phyloP scores from a whole-genome alignment of 2,113 vertebrate species.

The Pardalotus punctatus region DNA sequence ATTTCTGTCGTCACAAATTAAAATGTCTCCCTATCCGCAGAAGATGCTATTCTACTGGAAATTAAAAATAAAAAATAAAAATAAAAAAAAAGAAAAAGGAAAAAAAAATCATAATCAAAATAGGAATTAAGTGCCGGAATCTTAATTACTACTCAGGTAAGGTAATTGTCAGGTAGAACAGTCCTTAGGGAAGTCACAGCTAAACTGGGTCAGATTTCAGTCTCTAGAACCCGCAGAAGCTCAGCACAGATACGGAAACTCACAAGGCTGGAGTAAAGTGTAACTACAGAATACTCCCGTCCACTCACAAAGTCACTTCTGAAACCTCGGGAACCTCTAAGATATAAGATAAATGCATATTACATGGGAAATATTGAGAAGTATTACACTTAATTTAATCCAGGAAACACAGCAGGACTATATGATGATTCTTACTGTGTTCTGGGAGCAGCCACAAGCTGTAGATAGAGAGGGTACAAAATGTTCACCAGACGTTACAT shows the following conservation, averaged over 20 bases:
- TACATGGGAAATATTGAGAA: constrained; percentile 61
- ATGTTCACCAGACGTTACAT: constrained; percentile 68
- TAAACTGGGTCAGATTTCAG: constrained; percentile 55
- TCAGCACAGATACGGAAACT: neutral
- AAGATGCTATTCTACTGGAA: constrained; percentile 12
- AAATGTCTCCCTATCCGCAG: constrained; percentile 22
- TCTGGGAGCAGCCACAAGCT: constrained; percentile 54
- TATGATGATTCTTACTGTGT: constrained; percentile 6
- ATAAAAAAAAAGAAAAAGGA: neutral
- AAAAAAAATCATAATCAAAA: neutral
- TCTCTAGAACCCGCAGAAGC: neutral
- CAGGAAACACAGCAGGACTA: constrained; percentile 24
- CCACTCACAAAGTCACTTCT: constrained; percentile 1
- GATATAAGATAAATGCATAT: constrained; percentile 64
- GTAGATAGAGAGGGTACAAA: constrained; percentile 58
- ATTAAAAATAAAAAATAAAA: neutral
- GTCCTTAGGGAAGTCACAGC: neutral
- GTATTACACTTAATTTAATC: constrained; percentile 53
- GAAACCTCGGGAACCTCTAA: constrained; percentile 5
- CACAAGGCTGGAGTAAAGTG: neutral
- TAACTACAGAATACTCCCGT: neutral
- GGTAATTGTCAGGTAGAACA: constrained; percentile 52
- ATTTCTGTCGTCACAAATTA: constrained; percentile 31
- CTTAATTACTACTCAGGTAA: constrained; percentile 48
- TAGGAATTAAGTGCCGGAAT: neutral